Base-by-base conservation (phyloP, 1,140 invertebrate genomes). In the Drosophila orena region DNA sequence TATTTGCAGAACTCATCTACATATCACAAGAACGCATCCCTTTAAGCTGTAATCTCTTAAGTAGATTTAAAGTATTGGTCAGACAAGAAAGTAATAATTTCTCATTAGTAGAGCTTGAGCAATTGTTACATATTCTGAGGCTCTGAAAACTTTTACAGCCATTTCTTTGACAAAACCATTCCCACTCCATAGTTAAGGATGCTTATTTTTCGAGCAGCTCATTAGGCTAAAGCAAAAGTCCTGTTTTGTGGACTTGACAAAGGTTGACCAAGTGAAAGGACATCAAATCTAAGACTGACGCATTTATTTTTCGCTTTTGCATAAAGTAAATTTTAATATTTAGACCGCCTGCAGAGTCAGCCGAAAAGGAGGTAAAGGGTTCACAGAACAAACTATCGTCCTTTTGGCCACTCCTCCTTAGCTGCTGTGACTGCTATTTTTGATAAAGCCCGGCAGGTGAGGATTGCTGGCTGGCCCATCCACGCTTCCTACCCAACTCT, bases 291-390 rank as follows among this genome's bases (percentile, higher is more conserved):
- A 27, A 47, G 44, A 46, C 53, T 78, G 75, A 78, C 75, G 65
- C 65, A 79, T 68, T 81, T 57, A 89, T 79, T 83, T 89, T 83
- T 77, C 43, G 52, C 49, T 81, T 81, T 60, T 24, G 79, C 75
- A 53, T 57, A 50, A 78, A 78, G 81, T 75, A 81, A 83, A 77
- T 73, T 76, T 65, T 72, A 62, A 80, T 79, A 65, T 85, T 83
- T 70, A 24, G 47, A 58, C 62, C 64, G 35, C 75, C 83, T 57
- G 83, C 81, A 81, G 81, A 38, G 78, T 88, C 79, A 81, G 83
- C 75, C 57, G 24, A n/a, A 81, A 81, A 72, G 40, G 53, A 60
- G 65, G 61, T 76, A 85, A 76, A 61, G 80, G 61, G 47, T 58
- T 55, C 44, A 4, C 4, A 52, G 15, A 20, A 10, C 58, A 79